Evolutionary conservation across 2,888 invertebrate species (phyloP).

Genomic region (Antitype chi): DNA sequence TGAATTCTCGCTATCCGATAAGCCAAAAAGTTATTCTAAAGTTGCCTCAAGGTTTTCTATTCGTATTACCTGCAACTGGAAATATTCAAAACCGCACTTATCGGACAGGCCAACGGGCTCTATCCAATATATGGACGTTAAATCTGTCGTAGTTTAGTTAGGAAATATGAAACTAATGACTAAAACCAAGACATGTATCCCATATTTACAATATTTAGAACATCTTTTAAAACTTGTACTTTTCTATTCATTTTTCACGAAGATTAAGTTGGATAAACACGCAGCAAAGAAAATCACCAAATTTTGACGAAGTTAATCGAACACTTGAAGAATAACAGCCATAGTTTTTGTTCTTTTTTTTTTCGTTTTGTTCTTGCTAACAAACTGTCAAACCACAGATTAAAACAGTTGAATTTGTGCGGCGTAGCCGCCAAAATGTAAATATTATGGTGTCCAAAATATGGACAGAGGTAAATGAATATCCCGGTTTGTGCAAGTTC

Average conservation of each 20-base stretch:
- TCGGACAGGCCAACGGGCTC: slow-evolving; percentile 39
- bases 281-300: slow-evolving; percentile 16
- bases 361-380: slow-evolving; percentile 23
- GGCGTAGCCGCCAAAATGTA: slow-evolving; percentile 15
- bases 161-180: too few species aligned
- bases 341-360: slow-evolving; percentile 22
- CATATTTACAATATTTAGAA: slow-evolving; percentile 46
- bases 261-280: slow-evolving; percentile 41
- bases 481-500: too few species aligned
- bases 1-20: slow-evolving; percentile 45
- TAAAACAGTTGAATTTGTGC: slow-evolving; percentile 10
- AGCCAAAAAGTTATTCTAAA: slow-evolving; percentile 43
- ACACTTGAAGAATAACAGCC: slow-evolving; percentile 9
- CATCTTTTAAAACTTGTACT: slow-evolving; percentile 48
- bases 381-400: slow-evolving; percentile 19
- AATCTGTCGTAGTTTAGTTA: too few species aligned
- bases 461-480: slow-evolving; percentile 29
- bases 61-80: slow-evolving; percentile 41
- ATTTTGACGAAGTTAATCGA: slow-evolving; percentile 17
- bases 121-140: slow-evolving; percentile 26
- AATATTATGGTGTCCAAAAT: slow-evolving; percentile 15
- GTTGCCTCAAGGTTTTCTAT: slow-evolving; percentile 23
- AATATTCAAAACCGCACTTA: slow-evolving; percentile 31
- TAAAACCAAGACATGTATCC: slow-evolving; percentile 7
- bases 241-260: slow-evolving; percentile 46